These are phyloP conservation scores for Pachyuromys duprasi DNA, from an alignment of 2,797 vertebrate species.

Conservation along the genomic window DNA sequence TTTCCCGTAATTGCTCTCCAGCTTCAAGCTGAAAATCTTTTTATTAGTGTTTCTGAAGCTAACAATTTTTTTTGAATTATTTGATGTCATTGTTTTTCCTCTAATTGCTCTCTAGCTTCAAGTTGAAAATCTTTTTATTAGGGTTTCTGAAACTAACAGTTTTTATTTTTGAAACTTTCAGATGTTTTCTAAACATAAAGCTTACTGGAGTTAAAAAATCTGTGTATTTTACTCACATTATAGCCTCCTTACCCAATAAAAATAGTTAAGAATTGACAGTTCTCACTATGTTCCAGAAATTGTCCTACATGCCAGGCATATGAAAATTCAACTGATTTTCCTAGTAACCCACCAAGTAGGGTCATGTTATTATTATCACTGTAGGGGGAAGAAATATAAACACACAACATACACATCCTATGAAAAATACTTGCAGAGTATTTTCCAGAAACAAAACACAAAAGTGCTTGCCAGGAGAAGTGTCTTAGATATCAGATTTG, in stretches of 20 bases:
- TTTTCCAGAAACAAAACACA: neutral
- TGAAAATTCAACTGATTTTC: neutral
- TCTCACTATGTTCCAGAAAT: neutral
- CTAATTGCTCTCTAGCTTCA: conserved; percentile 33
- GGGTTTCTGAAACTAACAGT: conserved; percentile 4
- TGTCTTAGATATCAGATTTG: neutral
- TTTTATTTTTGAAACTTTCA: conserved; percentile 14
- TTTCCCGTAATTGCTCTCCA: conserved; percentile 34
- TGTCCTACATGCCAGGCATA: neutral
- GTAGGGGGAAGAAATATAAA: neutral
- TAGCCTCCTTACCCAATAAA: neutral
- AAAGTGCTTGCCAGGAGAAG: neutral
- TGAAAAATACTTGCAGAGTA: neutral
- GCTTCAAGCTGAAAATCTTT: conserved; percentile 17
- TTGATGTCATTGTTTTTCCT: neutral
- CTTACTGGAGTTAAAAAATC: neutral
- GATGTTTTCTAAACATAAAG: neutral
- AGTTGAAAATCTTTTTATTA: conserved; percentile 21
- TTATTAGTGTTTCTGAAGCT: conserved; percentile 12
- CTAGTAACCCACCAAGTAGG: neutral
- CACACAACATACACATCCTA: neutral
- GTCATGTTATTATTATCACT: neutral
- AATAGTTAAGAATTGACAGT: neutral
- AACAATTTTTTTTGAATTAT: neutral
- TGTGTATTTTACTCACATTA: neutral